Evolutionary conservation across 2,113 vertebrate species (phyloP), one percentile per base, ranked within the genome.

Genomic region (Colistium nudipinnis): DNA sequence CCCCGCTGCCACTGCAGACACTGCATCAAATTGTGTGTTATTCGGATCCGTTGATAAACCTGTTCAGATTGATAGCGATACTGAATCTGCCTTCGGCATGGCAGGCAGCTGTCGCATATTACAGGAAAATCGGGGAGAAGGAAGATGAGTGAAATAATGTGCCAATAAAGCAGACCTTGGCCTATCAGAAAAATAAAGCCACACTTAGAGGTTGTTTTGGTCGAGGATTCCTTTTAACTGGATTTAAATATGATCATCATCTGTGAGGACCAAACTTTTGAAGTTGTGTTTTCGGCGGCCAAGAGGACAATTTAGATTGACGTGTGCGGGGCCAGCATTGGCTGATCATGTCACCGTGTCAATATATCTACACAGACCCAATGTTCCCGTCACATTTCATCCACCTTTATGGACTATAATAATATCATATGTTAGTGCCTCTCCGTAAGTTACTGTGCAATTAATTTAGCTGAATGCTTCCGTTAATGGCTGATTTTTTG

Each of bases 391-490:
- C 30, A 60, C 77, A 69, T 80, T 80, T 82, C 75, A 81, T 49
- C 53, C 43, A 57, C 49, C 53, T 83, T 84, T 74, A 85, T 80
- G 62, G 74, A 51, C 44, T 60, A 56, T 74, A 87, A 82, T 78
- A 67, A 80, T 66, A 74, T 78, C 62, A 74, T 70, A 74, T 81
- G 79, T 64, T 83, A 62, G 74, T 78, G 51, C 73, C 45, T 68
- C 54, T 71, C 27, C 53, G 20, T 44, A 60, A 57, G 60, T 74
- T 68, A 79, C 54, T 47, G 39, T n/a, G 12, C 0, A 12, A 27
- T 60, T 56, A 49, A 81, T 78, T 76, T 35, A 45, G 27, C 22
- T 30, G 55, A 69, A 69, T 31, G 53, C 20, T 28, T 62, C 30
- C 47, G 48, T 38, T 41, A 53, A 62, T 13, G 44, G 41, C 27